A percentile compares a stretch with the other conserved stretches of the same genome.
Conservation (phyloP, 2,113 vertebrate species). For the Mola mola region DNA sequence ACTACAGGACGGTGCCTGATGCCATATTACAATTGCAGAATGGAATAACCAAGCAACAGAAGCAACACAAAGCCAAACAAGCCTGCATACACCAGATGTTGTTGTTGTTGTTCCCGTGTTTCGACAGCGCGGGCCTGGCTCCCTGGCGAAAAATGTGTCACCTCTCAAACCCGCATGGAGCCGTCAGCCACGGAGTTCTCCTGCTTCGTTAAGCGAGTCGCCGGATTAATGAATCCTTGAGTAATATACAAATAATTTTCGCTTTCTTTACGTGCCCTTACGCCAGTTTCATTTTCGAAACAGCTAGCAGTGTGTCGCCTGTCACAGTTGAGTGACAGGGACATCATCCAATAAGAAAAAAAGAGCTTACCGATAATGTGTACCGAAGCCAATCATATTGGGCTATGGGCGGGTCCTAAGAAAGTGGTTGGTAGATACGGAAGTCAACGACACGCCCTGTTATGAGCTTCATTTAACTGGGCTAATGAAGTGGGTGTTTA, state of each 20-base stretch:
- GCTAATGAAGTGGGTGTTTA: constrained; percentile 9
- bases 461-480: neutral
- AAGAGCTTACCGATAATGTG: accelerated
- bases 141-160: constrained; percentile 22
- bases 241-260: too few species aligned
- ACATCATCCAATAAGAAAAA: constrained; percentile 44
- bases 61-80: neutral
- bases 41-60: too few species aligned
- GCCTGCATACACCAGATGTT: neutral
- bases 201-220: neutral
- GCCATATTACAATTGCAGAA: too few species aligned
- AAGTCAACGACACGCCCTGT: constrained; percentile 8
- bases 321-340: constrained; percentile 15
- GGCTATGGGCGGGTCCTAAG: constrained; percentile 29
- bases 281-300: constrained; percentile 72
- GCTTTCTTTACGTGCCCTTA: constrained; percentile 10
- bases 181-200: neutral
- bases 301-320: constrained; percentile 31
- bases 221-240: too few species aligned
- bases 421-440: neutral
- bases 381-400: constrained; percentile 54
- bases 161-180: neutral
- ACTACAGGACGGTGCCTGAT: too few species aligned
- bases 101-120: constrained; percentile 58
- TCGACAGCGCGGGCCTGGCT: constrained; percentile 62